These are phyloP conservation scores for Tetraneura akinire DNA, from an alignment of 1,140 invertebrate genomes.

Conservation along the genomic window DNA sequence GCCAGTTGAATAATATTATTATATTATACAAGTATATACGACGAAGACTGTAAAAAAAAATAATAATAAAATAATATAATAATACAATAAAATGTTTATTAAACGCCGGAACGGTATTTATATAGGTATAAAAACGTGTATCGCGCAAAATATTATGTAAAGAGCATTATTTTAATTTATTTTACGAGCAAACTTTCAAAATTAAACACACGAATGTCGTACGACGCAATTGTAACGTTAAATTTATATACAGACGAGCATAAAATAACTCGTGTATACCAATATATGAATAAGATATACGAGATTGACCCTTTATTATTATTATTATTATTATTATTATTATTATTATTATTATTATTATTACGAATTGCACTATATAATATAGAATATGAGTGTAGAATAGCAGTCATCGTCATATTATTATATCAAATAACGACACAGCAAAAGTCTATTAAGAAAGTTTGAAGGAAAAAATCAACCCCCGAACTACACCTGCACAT, in stretches of 20 bases:
- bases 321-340: too few species aligned
- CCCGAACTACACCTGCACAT: too few species aligned
- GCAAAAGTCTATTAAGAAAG: neutral
- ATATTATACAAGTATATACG: neutral
- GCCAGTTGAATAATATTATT: neutral
- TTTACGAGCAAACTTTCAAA: slow-evolving; percentile 27
- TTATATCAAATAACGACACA: neutral
- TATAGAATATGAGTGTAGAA: too few species aligned
- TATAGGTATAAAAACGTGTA: neutral
- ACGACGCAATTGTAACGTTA: too few species aligned
- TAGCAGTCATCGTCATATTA: too few species aligned
- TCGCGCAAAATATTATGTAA: neutral
- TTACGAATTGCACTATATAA: neutral
- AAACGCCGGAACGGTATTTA: neutral
- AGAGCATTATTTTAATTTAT: slow-evolving; percentile 29
- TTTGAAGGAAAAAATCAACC: neutral
- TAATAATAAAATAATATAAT: neutral
- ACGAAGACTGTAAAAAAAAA: neutral
- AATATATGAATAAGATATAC: too few species aligned
- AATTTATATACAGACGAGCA: neutral
- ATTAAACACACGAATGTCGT: neutral
- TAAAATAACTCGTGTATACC: neutral
- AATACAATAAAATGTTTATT: slow-evolving; percentile 24
- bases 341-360: too few species aligned
- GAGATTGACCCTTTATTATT: too few species aligned